phyloP scores from a whole-genome alignment of 2,113 vertebrate genomes.

The Nesospiza acunhae region DNA sequence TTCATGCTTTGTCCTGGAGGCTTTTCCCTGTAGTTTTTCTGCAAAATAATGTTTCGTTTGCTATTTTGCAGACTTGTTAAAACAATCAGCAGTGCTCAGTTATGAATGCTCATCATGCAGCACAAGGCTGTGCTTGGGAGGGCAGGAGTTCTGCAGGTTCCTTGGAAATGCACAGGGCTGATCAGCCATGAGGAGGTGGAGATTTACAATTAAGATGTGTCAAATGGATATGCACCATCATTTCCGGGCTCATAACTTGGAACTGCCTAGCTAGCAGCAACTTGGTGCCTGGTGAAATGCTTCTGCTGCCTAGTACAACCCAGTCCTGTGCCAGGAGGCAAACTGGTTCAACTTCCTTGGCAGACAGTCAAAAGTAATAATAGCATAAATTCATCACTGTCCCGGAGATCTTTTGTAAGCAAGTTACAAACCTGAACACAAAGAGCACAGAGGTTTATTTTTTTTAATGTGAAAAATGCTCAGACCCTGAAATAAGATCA shows the following conservation, averaged over 20 bases:
- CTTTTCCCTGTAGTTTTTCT: conserved; percentile 1
- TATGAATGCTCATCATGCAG: background rate
- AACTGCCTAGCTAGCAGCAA: background rate
- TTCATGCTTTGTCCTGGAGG: conserved; percentile 9
- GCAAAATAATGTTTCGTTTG: conserved; percentile 19
- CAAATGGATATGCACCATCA: background rate
- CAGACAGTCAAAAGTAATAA: background rate
- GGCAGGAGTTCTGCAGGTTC: background rate
- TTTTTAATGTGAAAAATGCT: background rate
- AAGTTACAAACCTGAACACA: background rate
- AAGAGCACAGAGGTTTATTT: background rate
- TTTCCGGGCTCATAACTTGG: background rate
- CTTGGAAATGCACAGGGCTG: background rate
- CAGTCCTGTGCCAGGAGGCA: background rate
- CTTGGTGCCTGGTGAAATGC: background rate
- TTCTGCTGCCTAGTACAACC: background rate
- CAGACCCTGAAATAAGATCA: background rate
- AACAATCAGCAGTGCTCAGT: conserved; percentile 25
- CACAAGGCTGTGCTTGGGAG: background rate
- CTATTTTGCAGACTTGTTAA: conserved; percentile 54
- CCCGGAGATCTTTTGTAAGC: background rate
- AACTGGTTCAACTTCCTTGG: background rate
- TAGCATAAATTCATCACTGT: background rate
- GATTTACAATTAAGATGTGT: conserved; percentile 16
- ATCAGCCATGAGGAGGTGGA: background rate